Evolutionary conservation across 2,797 vertebrate genomes (phyloP), one percentile per base, ranked within the genome.

Genomic region (Parambassis ranga): DNA sequence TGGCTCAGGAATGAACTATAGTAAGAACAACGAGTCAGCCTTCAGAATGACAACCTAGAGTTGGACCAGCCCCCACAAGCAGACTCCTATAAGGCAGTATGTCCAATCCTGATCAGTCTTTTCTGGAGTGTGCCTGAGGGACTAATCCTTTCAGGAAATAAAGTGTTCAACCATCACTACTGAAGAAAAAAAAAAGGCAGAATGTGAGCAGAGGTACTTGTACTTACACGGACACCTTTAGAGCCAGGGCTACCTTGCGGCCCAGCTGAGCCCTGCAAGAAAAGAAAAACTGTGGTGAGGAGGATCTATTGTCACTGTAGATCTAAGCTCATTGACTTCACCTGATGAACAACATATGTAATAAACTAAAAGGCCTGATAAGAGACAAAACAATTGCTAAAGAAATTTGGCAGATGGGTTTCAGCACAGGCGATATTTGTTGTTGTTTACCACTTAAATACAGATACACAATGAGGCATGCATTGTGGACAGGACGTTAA

Each of bases 211-310:
- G 33, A 56, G 33, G 28, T 37, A 65, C 28, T 70, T 50, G 69
- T 91, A 96, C 97, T 95, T 94, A 98, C 97, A 85, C 93, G 90
- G 64, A 94, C 68, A 88, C 97, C 97, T 94, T 98, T 98, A 85
- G 95, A 92, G 59, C 97, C 97, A 36, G 93, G 93, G 88, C 92
- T 94, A 87, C 97, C 97, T 93, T 98, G 92, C 59, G 95, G 95
- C 77, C 97, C 97, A 74, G 90, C 95, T 87, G 92, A 93, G 42
- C 97, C 97, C 97, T 99, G 87, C 18, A 87, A 88, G 31, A 85
- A 68, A 83, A 5, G 18, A 75, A 55, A 58, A 10, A 57, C 10
- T 53, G 33, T 44, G 69, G 51, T 87, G 57, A 89, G 73, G 37
- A 68, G 38, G 49, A 50, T 22, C n/a, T 8, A 44, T 62, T 60